Conservation (phyloP, 2,113 vertebrate genomes). For the Genyomyrus donnyi region DNA sequence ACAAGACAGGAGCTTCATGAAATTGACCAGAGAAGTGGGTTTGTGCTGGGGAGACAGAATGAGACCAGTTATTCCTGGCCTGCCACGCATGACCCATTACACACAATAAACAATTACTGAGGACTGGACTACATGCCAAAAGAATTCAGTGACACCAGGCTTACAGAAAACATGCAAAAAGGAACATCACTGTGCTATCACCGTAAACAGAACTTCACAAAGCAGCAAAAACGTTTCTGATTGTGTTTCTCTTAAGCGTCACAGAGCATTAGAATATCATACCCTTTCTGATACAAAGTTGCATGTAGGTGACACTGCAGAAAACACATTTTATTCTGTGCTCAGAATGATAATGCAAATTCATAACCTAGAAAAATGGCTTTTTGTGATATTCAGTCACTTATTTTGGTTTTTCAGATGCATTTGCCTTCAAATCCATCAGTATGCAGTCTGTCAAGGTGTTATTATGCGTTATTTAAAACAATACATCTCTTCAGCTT, state of each 20-base stretch:
- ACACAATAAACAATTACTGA: background rate
- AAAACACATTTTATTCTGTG: background rate
- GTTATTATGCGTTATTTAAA: background rate
- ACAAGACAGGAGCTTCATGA: background rate
- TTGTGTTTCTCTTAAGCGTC: background rate
- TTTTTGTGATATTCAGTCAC: background rate
- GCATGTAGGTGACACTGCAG: background rate
- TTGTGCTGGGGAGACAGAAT: background rate
- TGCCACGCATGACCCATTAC: background rate
- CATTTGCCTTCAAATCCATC: background rate
- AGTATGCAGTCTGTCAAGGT: background rate
- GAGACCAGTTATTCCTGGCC: background rate
- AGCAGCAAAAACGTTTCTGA: background rate
- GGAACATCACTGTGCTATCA: background rate
- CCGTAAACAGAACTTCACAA: background rate
- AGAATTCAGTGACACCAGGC: background rate
- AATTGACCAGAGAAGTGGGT: background rate
- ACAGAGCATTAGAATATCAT: background rate
- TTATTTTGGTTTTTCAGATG: background rate
- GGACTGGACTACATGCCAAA: background rate
- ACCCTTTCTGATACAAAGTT: background rate
- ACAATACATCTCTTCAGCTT: background rate
- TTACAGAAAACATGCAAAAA: background rate
- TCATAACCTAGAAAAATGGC: background rate
- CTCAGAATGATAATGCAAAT: background rate